Evolutionary conservation across 2,888 invertebrate genomes (phyloP).

Genomic region (Coenonympha arcania): DNA sequence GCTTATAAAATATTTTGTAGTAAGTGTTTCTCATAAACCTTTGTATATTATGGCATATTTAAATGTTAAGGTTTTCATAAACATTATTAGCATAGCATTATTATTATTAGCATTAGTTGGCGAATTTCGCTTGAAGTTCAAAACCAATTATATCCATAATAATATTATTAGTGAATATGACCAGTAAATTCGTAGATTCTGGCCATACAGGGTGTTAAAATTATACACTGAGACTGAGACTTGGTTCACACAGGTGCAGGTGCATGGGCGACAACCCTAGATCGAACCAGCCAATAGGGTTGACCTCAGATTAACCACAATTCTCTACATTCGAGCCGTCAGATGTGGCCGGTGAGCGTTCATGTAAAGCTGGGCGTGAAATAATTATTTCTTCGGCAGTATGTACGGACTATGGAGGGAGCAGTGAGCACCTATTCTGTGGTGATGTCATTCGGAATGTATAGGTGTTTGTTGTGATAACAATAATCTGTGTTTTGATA

Average conservation of each 20-base stretch:
- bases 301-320: conserved; percentile 30
- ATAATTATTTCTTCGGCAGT: conserved; percentile 20
- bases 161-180: too few species aligned
- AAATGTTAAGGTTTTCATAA: too few species aligned
- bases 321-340: conserved; percentile 17
- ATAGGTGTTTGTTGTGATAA: conserved; percentile 22
- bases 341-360: conserved; percentile 26
- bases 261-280: neutral
- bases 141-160: too few species aligned
- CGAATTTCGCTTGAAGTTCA: too few species aligned
- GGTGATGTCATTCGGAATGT: conserved; percentile 28
- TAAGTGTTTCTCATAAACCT: too few species aligned
- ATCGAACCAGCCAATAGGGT: conserved; percentile 29
- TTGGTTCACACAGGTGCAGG: neutral
- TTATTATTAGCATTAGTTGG: too few species aligned
- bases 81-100: too few species aligned
- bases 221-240: neutral
- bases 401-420: conserved; percentile 18
- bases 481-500: conserved; percentile 18
- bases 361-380: conserved; percentile 28
- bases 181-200: too few species aligned
- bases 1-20: too few species aligned
- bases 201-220: too few species aligned
- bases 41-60: too few species aligned
- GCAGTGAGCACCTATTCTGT: too few species aligned